Evolutionary conservation across 2,888 invertebrate genomes (phyloP).

Genomic region (Rhabditoides inermis): DNA sequence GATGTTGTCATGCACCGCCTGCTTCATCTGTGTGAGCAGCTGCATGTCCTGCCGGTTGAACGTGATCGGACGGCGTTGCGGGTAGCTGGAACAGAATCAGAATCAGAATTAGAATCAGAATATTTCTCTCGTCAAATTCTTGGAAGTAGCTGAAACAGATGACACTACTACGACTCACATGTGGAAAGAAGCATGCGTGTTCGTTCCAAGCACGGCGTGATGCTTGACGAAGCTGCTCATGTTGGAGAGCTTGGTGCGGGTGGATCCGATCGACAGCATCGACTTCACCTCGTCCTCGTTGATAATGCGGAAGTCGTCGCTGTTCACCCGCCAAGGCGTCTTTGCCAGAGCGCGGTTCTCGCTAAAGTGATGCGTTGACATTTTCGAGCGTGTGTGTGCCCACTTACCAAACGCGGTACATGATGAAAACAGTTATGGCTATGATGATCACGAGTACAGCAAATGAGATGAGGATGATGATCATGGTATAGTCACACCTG

Average conservation of each 20-base stretch:
- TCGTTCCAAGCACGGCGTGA: conserved; percentile 47
- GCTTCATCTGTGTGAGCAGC: conserved; percentile 63
- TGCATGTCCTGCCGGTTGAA: conserved; percentile 39
- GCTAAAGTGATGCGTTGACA: conserved; percentile 20
- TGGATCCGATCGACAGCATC: conserved; percentile 48
- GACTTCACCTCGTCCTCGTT: conserved; percentile 50
- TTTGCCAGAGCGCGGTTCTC: conserved; percentile 41
- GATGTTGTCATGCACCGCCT: conserved; percentile 87
- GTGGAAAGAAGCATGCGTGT: conserved; percentile 39
- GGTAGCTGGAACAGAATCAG: too few species aligned
- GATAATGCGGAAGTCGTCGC: conserved; percentile 46
- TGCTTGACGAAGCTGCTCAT: conserved; percentile 48
- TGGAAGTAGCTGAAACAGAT: too few species aligned
- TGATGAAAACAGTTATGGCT: too few species aligned
- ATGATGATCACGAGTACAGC: conserved; percentile 15
- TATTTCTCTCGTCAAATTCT: too few species aligned
- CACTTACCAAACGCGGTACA: background rate
- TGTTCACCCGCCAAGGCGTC: conserved; percentile 44
- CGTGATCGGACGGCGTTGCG: conserved; percentile 43
- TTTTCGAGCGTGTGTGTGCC: too few species aligned
- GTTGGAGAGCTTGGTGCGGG: conserved; percentile 46
- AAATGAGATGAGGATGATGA: conserved; percentile 22
- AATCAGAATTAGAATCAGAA: too few species aligned
- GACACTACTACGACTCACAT: too few species aligned
- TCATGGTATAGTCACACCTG: conserved; percentile 34